Conservation (phyloP, 2,113 vertebrate genomes). For the Thoracochromis brauschi region DNA sequence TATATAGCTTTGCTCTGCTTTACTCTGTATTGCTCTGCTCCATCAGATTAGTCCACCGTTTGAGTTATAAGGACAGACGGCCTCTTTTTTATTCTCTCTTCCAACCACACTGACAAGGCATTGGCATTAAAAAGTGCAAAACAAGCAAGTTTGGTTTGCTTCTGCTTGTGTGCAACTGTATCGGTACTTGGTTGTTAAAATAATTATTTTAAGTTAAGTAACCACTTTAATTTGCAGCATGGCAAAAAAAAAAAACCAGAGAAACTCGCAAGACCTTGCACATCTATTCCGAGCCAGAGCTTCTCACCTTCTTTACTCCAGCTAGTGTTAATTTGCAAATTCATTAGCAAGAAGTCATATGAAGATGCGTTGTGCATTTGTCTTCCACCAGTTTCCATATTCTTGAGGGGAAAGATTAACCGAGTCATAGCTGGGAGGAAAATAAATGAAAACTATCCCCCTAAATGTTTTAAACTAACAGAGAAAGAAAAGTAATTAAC, state of each 20-base stretch:
- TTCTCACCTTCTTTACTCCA: slow-evolving; percentile 68
- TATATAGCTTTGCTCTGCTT: slow-evolving; percentile 50
- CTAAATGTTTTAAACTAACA: slow-evolving; percentile 30
- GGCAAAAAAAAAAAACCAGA: background rate
- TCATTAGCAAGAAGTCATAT: slow-evolving; percentile 59
- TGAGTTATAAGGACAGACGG: slow-evolving; percentile 4
- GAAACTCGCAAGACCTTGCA: slow-evolving; percentile 60
- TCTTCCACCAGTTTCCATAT: slow-evolving; percentile 37
- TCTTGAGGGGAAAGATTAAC: background rate
- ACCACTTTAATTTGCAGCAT: background rate
- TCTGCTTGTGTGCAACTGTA: background rate
- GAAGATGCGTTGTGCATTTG: slow-evolving; percentile 34
- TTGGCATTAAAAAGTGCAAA: background rate
- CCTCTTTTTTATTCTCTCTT: background rate
- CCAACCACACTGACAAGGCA: background rate
- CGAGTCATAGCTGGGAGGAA: background rate
- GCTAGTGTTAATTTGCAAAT: slow-evolving; percentile 70
- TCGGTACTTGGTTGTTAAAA: background rate
- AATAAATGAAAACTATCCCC: slow-evolving; percentile 37
- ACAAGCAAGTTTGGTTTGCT: background rate
- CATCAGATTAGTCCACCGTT: slow-evolving; percentile 44
- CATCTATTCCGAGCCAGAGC: slow-evolving; percentile 65
- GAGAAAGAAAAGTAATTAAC: slow-evolving; percentile 46
- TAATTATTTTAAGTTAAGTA: background rate
- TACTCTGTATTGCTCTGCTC: slow-evolving; percentile 31